Conservation (phyloP, 2,113 vertebrate genomes). For the Dipodomys ordii region DNA sequence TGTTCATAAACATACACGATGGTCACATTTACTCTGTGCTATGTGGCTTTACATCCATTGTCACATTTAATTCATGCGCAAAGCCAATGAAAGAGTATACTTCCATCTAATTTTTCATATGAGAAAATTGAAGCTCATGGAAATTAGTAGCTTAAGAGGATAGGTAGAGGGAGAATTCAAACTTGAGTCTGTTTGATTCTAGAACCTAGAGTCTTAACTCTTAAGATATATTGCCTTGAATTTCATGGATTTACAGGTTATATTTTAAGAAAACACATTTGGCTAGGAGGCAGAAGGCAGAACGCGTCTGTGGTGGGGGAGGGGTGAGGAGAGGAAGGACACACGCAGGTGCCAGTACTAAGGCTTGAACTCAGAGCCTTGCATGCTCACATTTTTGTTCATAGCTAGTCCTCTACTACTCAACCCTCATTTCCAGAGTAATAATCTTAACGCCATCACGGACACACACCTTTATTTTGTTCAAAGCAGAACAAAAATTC, state of each 20-base stretch:
- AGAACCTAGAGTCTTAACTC: neutral
- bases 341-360: no score
- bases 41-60: neutral
- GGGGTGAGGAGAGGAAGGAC: no score
- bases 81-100: neutral
- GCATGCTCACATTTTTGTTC: no score
- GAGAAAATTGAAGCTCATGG: neutral
- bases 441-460: neutral
- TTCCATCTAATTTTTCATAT: neutral
- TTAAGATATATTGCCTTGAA: neutral
- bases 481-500: neutral
- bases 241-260: neutral
- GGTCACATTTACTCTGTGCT: neutral
- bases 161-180: neutral
- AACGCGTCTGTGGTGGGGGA: no score
- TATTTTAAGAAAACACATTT: conserved; percentile 27
- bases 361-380: no score
- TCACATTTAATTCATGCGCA: neutral
- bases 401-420: no score
- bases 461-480: neutral
- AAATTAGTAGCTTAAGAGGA: neutral
- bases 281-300: neutral
- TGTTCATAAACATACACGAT: neutral
- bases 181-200: neutral
- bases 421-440: neutral